These are phyloP conservation scores for Ophiothrix spiculata DNA, from an alignment of 35 echinoderm and acorn worm species.

Conservation along the genomic window DNA sequence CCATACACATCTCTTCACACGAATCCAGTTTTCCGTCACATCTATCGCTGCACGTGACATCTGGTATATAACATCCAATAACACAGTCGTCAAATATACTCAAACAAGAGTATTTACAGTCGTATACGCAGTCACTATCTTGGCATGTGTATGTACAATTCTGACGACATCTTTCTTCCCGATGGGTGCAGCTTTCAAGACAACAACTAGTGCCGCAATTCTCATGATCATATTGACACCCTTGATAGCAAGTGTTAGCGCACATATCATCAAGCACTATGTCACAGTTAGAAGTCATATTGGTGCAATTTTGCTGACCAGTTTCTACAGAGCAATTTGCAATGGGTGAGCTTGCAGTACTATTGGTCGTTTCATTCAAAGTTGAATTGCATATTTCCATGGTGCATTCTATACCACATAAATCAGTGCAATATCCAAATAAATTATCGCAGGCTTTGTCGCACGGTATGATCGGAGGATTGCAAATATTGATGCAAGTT, in stretches of 20 bases:
- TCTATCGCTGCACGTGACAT: background rate
- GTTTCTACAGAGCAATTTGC: too few relatives aligned
- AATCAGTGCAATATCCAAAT: background rate
- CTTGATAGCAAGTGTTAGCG: background rate
- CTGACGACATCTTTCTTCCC: background rate
- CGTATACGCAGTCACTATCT: background rate
- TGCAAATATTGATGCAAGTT: background rate
- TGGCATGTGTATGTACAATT: background rate
- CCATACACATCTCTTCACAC: background rate
- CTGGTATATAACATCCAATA: background rate
- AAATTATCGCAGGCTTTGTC: background rate
- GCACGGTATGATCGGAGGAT: constrained; percentile 11
- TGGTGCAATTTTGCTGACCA: background rate
- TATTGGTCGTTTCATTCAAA: background rate
- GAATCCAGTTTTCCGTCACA: background rate
- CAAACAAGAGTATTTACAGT: background rate
- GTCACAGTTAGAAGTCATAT: background rate
- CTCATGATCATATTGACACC: background rate
- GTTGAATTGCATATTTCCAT: constrained; percentile 22
- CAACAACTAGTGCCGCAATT: background rate
- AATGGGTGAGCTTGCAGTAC: too few relatives aligned
- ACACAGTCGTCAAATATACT: background rate
- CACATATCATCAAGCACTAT: background rate
- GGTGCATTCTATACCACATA: constrained; percentile 10
- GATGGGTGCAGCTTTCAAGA: background rate